Evolutionary conservation across 2,888 invertebrate genomes (phyloP), one percentile per base, ranked within the genome.

Genomic region (Pimpla rufipes): DNA sequence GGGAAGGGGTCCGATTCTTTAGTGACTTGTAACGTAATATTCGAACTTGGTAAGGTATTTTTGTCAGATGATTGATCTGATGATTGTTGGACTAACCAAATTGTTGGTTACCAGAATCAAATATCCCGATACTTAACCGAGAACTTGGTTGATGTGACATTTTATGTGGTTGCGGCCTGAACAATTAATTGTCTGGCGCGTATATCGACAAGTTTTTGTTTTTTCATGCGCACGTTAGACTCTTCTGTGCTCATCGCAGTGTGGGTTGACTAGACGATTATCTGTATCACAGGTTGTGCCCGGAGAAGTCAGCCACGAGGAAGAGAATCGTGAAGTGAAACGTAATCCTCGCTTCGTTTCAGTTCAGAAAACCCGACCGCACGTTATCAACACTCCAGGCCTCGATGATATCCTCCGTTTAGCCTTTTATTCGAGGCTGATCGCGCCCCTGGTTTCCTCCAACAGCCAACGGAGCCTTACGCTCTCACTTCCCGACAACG

Each of bases 341-440:
- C 52, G 47, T 52, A 42, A 62, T 62, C 47, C 47, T 18, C 59
- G 59, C 16, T 62, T 78, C 52, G 37, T 52, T 78, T 52, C 3
- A 55, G 11, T 29, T 42, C 4, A 4, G 35, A 64, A 64, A 59
- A 64, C 68, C 68, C 7, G 11, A 45, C 8, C 13, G 4, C 42
- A 40, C 52, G 66, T 45, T 52, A 68, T 64, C 40, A 64, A 59
- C 40, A 42, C 52, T 13, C 16, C 11, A 70, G 52, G 52, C 71
- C 52, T 78, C 78, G 79, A 79, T 66, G 64, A 71, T 79, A 66
- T 66, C 64, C 71, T 50, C 18, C 45, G 18, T 71, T 79, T 71
- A 55, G 71, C 18, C 50, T 35, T 59, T 74, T 50, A 79, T 59
- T 47, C 23, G 67, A 47, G 47, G 23, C 50, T 66, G 79, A 66